These are phyloP conservation scores for Exocentrus adspersus DNA, from an alignment of 2,888 invertebrate species.

Conservation along the genomic window DNA sequence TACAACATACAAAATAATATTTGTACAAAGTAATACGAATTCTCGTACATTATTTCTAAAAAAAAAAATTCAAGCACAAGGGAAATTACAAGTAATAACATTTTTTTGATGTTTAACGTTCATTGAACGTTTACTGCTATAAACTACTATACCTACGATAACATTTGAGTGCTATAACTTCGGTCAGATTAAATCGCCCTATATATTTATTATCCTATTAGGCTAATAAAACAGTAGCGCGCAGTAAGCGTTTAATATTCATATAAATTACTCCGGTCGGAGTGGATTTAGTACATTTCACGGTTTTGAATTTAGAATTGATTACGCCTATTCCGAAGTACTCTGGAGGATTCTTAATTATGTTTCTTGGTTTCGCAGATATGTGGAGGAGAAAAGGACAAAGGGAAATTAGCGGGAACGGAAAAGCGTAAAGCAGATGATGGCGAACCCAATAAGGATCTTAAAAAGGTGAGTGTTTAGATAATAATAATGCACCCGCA, in stretches of 20 bases:
- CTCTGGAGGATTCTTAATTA: conserved; percentile 18
- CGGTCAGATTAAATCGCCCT: too few relatives aligned
- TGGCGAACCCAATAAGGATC: conserved; percentile 82
- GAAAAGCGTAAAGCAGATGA: conserved; percentile 88
- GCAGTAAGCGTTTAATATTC: not conserved
- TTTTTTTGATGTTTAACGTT: too few relatives aligned
- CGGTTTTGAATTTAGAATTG: not conserved
- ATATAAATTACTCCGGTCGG: too few relatives aligned
- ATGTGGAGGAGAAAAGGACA: conserved; percentile 69
- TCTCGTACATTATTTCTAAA: too few relatives aligned
- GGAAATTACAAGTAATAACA: too few relatives aligned
- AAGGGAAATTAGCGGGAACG: conserved; percentile 72
- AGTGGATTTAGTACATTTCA: not conserved
- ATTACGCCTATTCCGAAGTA: not conserved
- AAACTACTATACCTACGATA: too few relatives aligned
- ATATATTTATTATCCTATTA: too few relatives aligned
- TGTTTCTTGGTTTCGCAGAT: conserved; percentile 62
- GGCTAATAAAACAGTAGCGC: not conserved
- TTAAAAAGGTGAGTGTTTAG: conserved; percentile 77
- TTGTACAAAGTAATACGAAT: too few relatives aligned
- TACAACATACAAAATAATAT: too few relatives aligned
- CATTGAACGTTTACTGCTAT: too few relatives aligned
- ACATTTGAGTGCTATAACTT: too few relatives aligned
- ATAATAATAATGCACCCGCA: conserved; percentile 35
- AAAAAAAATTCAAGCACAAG: too few relatives aligned